Conservation (phyloP, 1,140 invertebrate genomes). For the Mactra quadrangularis region DNA sequence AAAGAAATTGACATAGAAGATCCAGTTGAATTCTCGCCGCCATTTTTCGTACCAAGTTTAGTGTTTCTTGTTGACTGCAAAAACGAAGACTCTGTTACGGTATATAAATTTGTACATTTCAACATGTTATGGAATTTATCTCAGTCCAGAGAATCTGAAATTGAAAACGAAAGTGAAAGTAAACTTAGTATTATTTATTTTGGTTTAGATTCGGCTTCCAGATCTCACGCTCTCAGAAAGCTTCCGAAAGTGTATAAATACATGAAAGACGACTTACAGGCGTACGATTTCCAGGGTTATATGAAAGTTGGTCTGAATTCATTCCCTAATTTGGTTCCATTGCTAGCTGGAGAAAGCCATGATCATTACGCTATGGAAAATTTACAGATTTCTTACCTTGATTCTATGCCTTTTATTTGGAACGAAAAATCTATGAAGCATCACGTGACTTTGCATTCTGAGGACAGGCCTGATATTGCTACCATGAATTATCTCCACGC, state of each 20-base stretch:
- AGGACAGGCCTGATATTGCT: slow-evolving; percentile 90
- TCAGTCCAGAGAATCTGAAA: background rate
- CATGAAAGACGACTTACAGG: slow-evolving; percentile 84
- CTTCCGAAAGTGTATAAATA: slow-evolving; percentile 65
- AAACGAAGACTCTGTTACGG: background rate
- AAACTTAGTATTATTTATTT: slow-evolving; percentile 44
- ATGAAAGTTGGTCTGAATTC: slow-evolving; percentile 94
- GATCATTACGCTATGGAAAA: slow-evolving; percentile 3
- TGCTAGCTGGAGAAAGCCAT: slow-evolving; percentile 86
- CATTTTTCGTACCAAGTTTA: slow-evolving; percentile 23
- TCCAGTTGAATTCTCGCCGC: slow-evolving; percentile 25
- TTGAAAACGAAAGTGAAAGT: slow-evolving; percentile 29
- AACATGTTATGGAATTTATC: slow-evolving; percentile 38
- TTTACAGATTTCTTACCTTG: slow-evolving; percentile 8
- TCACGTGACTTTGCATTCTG: slow-evolving; percentile 91
- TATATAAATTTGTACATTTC: slow-evolving; percentile 47
- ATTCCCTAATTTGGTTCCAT: slow-evolving; percentile 91
- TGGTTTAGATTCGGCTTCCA: slow-evolving; percentile 65
- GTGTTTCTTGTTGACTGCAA: slow-evolving; percentile 33
- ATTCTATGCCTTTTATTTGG: slow-evolving; percentile 70
- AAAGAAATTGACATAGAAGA: background rate
- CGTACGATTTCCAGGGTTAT: slow-evolving; percentile 90
- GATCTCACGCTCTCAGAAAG: slow-evolving; percentile 58
- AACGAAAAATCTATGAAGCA: slow-evolving; percentile 84
- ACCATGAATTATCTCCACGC: slow-evolving; percentile 92